Evolutionary conservation across 1,140 invertebrate species (phyloP), one percentile per base, ranked within the genome.

Genomic region (Acyrthosiphon pisum): DNA sequence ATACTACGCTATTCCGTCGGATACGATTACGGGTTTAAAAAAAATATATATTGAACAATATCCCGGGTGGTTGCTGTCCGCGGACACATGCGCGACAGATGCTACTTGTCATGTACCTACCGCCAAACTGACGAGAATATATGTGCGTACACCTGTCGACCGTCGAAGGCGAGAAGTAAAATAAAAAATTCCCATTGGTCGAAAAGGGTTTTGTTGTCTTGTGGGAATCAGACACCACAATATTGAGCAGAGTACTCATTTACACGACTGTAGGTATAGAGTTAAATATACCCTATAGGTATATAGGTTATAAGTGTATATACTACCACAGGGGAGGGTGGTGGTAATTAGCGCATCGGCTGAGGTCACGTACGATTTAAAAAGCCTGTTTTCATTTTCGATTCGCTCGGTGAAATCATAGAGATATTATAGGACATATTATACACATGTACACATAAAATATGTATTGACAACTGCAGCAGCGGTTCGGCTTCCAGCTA

Each of bases 401-500:
- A 88, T 48, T 20, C 35, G 2, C n/a, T 53, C n/a, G 87, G 46
- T 89, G 87, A 89, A 89, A 89, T 89, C 46, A 53, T 50, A 35
- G 44, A 48, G 44, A 35, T 53, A 53, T 35, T 23, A 89, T 48
- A 87, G 30, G 26, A 46, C 44, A 18, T 48, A 26, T 81, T 86
- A 30, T n/a, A 76, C 60, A 76, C 18, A 76, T 76, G 60, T 76
- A 76, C n/a, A n/a, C 60, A 68, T 46, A 48, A 46, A 30, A 46
- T 46, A 88, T 20, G 46, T 88, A 88, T 88, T 88, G 86, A 88
- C 86, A 88, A 88, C 86, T 50, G 87, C 48, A 53, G 87, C 46
- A 7, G 87, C 48, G 50, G 87, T 89, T 89, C 50, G 48, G 46
- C 46, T 88, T 50, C 46, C 84, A 37, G 46, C 14, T 26, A 44